These are phyloP conservation scores for Nemoura dubitans DNA, from an alignment of 2,888 invertebrate genomes.

Conservation along the genomic window DNA sequence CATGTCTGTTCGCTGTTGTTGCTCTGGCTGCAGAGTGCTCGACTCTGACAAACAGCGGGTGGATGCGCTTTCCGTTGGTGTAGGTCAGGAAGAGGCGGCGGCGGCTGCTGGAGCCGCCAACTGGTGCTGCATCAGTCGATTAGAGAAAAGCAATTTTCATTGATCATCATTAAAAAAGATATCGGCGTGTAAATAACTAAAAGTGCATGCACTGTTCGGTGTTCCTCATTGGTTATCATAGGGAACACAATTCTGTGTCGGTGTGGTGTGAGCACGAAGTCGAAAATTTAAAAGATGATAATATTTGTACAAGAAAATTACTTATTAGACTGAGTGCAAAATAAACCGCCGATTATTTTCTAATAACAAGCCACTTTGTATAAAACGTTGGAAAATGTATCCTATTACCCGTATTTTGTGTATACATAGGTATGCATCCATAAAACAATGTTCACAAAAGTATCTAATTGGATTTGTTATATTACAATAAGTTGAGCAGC, in stretches of 20 bases:
- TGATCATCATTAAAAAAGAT: neutral
- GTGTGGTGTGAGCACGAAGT: neutral
- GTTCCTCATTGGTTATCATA: too few species aligned
- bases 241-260: too few species aligned
- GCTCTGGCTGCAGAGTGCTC: too few species aligned
- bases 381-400: neutral
- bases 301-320: slow-evolving; percentile 2
- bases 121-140: neutral
- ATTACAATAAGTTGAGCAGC: neutral
- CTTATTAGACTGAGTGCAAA: neutral
- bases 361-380: neutral
- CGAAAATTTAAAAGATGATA: neutral
- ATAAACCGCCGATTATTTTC: neutral
- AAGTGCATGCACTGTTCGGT: neutral
- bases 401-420: too few species aligned
- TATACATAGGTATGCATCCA: neutral
- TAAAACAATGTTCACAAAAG: neutral
- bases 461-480: neutral
- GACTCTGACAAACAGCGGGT: neutral
- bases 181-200: neutral
- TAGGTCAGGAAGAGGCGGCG: neutral
- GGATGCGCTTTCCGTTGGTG: neutral
- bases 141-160: slow-evolving; percentile 3
- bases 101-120: neutral
- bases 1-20: neutral